These are phyloP conservation scores for Eospalax fontanierii DNA, from an alignment of 2,797 vertebrate species.

Conservation along the genomic window DNA sequence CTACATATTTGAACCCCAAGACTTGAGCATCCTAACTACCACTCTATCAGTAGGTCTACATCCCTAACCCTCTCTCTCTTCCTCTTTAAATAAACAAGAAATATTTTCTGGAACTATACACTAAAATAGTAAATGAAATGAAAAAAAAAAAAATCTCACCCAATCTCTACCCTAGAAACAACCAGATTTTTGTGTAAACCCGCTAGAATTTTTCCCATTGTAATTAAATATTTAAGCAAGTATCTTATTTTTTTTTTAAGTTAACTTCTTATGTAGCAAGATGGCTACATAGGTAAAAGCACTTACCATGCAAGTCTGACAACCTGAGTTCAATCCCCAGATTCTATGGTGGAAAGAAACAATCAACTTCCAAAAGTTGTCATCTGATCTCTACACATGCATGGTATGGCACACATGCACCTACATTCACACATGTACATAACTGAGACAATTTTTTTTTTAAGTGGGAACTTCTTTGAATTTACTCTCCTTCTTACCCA, in stretches of 20 bases:
- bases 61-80: not conserved
- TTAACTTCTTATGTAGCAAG: not conserved
- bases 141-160: not conserved
- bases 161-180: not conserved
- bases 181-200: slow-evolving; percentile 28
- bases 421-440: not conserved
- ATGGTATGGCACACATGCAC: too few relatives aligned
- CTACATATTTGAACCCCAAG: not conserved
- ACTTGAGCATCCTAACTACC: not conserved
- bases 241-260: not conserved
- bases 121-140: slow-evolving; percentile 16
- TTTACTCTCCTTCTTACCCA: slow-evolving; percentile 30
- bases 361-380: not conserved
- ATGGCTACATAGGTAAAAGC: not conserved
- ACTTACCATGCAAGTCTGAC: not conserved
- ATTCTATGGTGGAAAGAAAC: not conserved
- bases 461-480: not conserved
- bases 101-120: slow-evolving; percentile 15
- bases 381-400: not conserved
- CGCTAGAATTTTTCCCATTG: not conserved
- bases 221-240: not conserved
- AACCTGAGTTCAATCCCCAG: not conserved
- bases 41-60: not conserved
- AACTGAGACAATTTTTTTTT: not conserved
- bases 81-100: slow-evolving; percentile 15